Conservation (phyloP, 2,113 vertebrate species). For the Cynopterus brachyotis region DNA sequence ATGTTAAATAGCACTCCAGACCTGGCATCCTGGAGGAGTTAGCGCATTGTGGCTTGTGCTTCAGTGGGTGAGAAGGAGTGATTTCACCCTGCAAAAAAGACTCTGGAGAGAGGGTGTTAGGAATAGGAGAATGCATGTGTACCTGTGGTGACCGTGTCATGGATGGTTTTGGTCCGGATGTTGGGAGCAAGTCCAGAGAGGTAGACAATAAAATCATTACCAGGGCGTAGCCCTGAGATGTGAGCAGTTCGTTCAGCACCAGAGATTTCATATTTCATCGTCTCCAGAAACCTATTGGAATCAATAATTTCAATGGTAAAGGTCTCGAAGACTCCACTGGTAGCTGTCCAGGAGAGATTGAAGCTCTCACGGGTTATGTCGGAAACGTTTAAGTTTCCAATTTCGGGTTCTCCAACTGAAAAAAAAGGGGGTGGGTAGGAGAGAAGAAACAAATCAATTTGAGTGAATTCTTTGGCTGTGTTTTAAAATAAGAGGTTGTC, state of each 20-base stretch:
- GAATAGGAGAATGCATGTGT: slow-evolving; percentile 71
- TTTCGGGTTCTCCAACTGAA: slow-evolving; percentile 88
- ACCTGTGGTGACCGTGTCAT: slow-evolving; percentile 93
- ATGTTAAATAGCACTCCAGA: neutral
- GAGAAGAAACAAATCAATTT: slow-evolving; percentile 80
- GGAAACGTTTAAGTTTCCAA: slow-evolving; percentile 90
- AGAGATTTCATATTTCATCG: slow-evolving; percentile 90
- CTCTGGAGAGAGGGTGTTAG: slow-evolving; percentile 64
- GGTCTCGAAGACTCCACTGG: slow-evolving; percentile 86
- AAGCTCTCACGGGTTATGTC: slow-evolving; percentile 92
- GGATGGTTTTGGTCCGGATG: slow-evolving; percentile 89
- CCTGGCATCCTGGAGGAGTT: neutral
- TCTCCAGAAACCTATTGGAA: slow-evolving; percentile 94
- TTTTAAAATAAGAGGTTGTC: neutral
- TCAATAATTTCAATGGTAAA: slow-evolving; percentile 98
- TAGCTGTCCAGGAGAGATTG: slow-evolving; percentile 91
- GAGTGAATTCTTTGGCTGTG: slow-evolving; percentile 5
- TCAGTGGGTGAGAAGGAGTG: neutral
- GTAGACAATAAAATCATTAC: slow-evolving; percentile 95
- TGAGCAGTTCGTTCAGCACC: slow-evolving; percentile 84
- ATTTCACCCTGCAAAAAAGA: slow-evolving; percentile 74
- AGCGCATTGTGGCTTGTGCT: neutral
- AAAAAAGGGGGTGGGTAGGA: slow-evolving; percentile 60
- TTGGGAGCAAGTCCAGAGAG: slow-evolving; percentile 90
- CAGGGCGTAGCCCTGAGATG: slow-evolving; percentile 91